phyloP scores from a whole-genome alignment of 2,113 vertebrate species.

The Otolemur garnettii region DNA sequence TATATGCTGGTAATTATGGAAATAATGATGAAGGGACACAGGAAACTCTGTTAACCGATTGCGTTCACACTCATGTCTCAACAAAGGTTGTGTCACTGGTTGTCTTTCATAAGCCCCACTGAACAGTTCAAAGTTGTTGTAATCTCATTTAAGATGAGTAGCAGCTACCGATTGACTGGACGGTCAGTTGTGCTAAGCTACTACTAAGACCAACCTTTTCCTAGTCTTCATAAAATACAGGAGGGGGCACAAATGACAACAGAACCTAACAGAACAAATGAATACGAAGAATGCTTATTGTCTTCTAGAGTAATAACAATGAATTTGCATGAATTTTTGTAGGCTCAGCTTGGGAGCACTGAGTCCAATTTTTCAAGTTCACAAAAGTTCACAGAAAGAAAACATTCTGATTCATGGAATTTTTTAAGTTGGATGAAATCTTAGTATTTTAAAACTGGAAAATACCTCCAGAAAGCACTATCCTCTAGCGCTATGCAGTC shows the following conservation, averaged over 20 bases:
- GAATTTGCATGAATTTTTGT: constrained; percentile 13
- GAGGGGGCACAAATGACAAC: neutral
- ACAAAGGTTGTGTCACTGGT: constrained; percentile 40
- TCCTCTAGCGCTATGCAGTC: neutral
- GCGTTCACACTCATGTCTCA: neutral
- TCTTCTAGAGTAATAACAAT: neutral
- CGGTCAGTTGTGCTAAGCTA: neutral
- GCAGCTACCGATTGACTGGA: neutral
- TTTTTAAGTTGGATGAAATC: neutral
- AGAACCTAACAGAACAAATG: neutral
- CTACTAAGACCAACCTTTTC: constrained; percentile 3
- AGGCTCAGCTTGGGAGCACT: constrained; percentile 6
- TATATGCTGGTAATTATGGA: neutral
- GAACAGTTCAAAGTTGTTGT: neutral
- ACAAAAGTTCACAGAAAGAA: neutral
- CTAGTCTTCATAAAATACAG: constrained; percentile 18
- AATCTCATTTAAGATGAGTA: constrained; percentile 14
- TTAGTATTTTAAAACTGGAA: constrained; percentile 16
- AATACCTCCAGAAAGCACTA: neutral
- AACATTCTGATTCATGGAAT: neutral
- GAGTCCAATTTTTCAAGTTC: neutral
- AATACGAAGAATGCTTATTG: neutral
- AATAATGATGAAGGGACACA: neutral
- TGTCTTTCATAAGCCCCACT: constrained; percentile 30
- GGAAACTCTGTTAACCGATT: constrained; percentile 17